Conservation (phyloP, 2,113 vertebrate species). For the Lontra canadensis region DNA sequence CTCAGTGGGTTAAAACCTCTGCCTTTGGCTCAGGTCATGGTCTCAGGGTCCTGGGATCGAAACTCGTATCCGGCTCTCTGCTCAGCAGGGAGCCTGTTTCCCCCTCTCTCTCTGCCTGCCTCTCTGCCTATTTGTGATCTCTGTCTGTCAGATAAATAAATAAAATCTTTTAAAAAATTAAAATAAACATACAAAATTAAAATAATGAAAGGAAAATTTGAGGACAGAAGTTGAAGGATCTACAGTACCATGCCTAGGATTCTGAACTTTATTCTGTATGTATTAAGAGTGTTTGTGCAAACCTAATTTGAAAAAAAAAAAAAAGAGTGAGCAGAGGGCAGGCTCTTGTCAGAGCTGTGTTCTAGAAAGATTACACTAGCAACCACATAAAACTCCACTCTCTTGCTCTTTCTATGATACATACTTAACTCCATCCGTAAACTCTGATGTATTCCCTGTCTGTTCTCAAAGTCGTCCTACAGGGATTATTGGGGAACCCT, state of each 20-base stretch:
- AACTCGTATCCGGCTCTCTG: rapidly evolving
- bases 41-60: too few relatives aligned
- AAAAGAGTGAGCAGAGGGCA: not conserved
- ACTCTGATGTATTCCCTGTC: not conserved
- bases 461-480: not conserved
- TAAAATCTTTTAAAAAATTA: too few relatives aligned
- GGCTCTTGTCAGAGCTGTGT: not conserved
- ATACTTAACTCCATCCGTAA: not conserved
- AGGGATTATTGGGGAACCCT: not conserved
- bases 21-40: too few relatives aligned
- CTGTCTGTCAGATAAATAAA: too few relatives aligned
- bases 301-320: not conserved
- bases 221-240: not conserved
- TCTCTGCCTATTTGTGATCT: too few relatives aligned
- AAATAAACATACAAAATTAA: not conserved
- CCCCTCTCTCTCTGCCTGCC: too few relatives aligned
- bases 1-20: too few relatives aligned
- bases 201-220: not conserved
- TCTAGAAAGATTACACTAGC: not conserved
- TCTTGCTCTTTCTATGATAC: not conserved
- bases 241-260: not conserved
- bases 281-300: not conserved
- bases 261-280: not conserved
- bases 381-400: not conserved
- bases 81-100: too few relatives aligned